Evolutionary conservation across 2,888 invertebrate species (phyloP).

Genomic region (Sarcophaga rosellei): DNA sequence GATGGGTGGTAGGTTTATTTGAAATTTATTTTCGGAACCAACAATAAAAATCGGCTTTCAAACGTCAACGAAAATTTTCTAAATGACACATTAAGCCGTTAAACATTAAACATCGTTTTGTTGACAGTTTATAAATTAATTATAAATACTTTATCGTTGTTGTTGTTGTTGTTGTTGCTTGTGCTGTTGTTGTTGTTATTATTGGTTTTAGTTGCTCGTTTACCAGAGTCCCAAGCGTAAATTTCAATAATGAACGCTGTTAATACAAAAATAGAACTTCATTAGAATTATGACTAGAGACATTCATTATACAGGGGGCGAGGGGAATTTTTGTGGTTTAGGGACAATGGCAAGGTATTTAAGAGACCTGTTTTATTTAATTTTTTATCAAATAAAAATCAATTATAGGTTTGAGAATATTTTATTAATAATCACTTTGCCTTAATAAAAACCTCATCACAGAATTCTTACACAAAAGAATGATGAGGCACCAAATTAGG

Average conservation of each 20-base stretch:
- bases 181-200: background rate
- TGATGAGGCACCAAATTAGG: too few species aligned
- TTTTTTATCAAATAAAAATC: conserved; percentile 16
- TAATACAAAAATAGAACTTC: conserved; percentile 18
- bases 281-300: conserved; percentile 34
- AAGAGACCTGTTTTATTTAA: conserved; percentile 4
- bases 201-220: background rate
- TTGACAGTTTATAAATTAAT: conserved; percentile 69
- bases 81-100: conserved; percentile 68
- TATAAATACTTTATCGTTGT: conserved; percentile 41
- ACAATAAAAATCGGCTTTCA: conserved; percentile 62
- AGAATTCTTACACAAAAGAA: too few species aligned
- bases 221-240: background rate
- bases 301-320: background rate
- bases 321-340: background rate
- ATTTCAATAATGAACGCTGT: conserved; percentile 47
- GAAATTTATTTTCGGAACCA: conserved; percentile 26
- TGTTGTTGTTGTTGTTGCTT: conserved; percentile 23
- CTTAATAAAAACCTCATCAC: too few species aligned
- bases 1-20: background rate
- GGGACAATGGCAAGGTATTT: background rate
- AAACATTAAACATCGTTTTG: conserved; percentile 67
- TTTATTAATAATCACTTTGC: conserved; percentile 4
- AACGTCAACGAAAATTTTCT: conserved; percentile 61
- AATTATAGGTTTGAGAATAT: conserved; percentile 21